phyloP scores from a whole-genome alignment of 1,140 invertebrate genomes.

The Eubasilissa regina region DNA sequence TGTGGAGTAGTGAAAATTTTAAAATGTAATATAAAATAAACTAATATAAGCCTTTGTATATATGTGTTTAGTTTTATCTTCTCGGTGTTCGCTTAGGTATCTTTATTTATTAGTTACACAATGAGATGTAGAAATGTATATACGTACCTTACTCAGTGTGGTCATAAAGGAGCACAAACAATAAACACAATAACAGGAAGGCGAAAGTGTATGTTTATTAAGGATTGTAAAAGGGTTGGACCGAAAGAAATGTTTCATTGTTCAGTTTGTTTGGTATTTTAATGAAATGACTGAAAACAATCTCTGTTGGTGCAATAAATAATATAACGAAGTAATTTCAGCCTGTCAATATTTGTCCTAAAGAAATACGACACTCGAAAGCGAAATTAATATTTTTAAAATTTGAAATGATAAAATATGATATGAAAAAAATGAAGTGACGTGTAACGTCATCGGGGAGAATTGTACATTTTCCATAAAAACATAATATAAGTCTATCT shows the following conservation, averaged over 20 bases:
- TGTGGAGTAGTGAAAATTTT: too few relatives aligned
- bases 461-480: too few relatives aligned
- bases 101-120: too few relatives aligned
- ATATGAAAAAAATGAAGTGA: too few relatives aligned
- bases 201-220: constrained; percentile 13
- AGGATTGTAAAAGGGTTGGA: constrained; percentile 8
- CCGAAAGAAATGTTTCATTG: constrained; percentile 12
- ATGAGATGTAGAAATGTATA: too few relatives aligned
- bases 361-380: neutral
- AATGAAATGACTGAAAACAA: constrained; percentile 20
- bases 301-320: constrained; percentile 21
- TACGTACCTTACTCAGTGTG: neutral
- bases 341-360: constrained; percentile 21
- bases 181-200: constrained; percentile 26
- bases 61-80: too few relatives aligned
- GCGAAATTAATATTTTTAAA: constrained; percentile 4
- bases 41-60: too few relatives aligned
- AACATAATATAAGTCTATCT: too few relatives aligned
- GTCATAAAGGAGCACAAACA: constrained; percentile 12
- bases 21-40: too few relatives aligned
- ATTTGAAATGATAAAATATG: too few relatives aligned
- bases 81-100: too few relatives aligned
- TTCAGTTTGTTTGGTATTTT: constrained; percentile 14
- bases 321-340: constrained; percentile 9
- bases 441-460: too few relatives aligned